Evolutionary conservation across 2,797 vertebrate species (phyloP), one percentile per base, ranked within the genome.

Genomic region (Apogon talboti): DNA sequence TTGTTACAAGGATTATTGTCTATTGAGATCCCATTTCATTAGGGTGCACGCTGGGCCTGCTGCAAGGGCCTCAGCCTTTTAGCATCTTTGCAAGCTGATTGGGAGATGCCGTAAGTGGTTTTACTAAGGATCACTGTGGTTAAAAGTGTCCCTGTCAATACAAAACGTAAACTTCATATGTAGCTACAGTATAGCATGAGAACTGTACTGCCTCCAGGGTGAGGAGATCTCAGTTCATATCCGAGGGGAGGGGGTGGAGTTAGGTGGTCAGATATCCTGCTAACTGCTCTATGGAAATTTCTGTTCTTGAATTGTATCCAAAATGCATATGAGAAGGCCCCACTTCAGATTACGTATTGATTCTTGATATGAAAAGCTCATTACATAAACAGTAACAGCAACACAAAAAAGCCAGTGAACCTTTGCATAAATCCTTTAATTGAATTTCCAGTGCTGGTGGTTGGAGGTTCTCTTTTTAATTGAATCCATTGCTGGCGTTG

Each of bases 371-470:
- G 96, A 97, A 97, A 98, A 97, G 95, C 95, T 98, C 96, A 96
- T 97, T 98, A 97, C 95, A 96, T 96, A 97, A 96, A 96, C 96
- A 96, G 95, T 95, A 95, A 96, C 95, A 92, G 94, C 96, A 94
- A 91, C 95, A 96, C 85, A 90, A 87, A 88, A 91, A 96, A 95
- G 92, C 93, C 93, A 95, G 95, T 92, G 95, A 95, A 96, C 96
- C 97, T 97, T 97, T 98, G 96, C 96, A 98, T 97, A 97, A 98
- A 98, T 97, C 96, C 95, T 97, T 96, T 97, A 97, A 97, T 98
- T 98, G 95, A 98, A 98, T 98, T 98, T 97, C 94, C 94, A 96
- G 94, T 94, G 94, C 94, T 92, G 88, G 93, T 95, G 95, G 95
- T 96, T 95, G 93, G 95, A 94, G 94, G 95, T 96, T 95, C 95